Base-by-base conservation (phyloP, 2,797 vertebrate genomes). In the Rhinichthys osculus region DNA sequence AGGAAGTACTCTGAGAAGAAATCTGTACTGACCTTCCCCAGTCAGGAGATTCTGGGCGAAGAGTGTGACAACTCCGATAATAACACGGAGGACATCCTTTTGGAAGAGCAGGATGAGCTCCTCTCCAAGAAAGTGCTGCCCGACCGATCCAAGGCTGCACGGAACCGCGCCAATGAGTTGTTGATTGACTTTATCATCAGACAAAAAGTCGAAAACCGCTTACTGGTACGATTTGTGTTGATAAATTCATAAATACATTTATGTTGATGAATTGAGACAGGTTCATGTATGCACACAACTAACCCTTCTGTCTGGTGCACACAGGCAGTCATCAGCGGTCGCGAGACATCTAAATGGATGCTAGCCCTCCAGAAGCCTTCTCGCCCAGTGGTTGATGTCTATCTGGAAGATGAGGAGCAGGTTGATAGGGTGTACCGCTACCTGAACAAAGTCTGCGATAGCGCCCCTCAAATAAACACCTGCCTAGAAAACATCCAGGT, bases 321-420 rank as follows among this genome's bases (percentile, higher is more conserved):
- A 0, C 74, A 97, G 94, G 96, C 94, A 1, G 95, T 99, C 79
- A 90, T 99, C 88, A 94, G 92, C 13, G 96, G 96, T 5, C 93
- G 92, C 7, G 96, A 96, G 83, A 89, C 86, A 0, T 99, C 98
- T 11, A 95, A 89, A 40, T 98, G 98, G 98, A 92, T 98, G 85
- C 93, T 90, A 21, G 92, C 93, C 16, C 97, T 97, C 89, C 91
- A 95, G 44, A 95, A 85, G 3, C 90, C 94, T 3, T 94, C 86
- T 0, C 90, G 85, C 0, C 94, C 89, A 1, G 50, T 95, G 11
- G 92, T 97, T 47, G 96, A 97, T 79, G 93, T 95, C 0, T 99
- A 99, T 69, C 87, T 99, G 89, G 97, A 99, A 88, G 98, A 99
- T 21, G 97, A 99, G 6, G 85, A 94, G 21, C 98, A 99, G 86